Conservation (phyloP, 1,140 invertebrate genomes). For the Drosophila lacteicornis region DNA sequence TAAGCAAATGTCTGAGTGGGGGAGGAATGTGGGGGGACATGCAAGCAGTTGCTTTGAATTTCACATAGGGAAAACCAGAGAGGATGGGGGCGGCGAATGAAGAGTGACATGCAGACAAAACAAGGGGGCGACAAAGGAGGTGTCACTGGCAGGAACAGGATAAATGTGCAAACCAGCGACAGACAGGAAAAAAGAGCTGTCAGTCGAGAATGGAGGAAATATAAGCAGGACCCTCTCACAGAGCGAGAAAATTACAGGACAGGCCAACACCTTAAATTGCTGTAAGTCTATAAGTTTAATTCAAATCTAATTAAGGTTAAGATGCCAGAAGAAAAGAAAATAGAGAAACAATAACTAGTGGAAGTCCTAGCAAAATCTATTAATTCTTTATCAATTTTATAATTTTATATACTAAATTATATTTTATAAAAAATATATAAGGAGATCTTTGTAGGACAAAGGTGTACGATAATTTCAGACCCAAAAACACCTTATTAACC, state of each 20-base stretch:
- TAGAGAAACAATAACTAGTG: too few relatives aligned
- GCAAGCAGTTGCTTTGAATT: conserved; percentile 80
- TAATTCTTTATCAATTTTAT: too few relatives aligned
- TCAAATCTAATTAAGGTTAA: background rate
- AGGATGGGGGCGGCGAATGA: conserved; percentile 55
- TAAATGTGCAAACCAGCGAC: conserved; percentile 81
- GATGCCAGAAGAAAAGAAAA: background rate
- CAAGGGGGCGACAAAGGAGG: conserved; percentile 76
- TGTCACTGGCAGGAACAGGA: conserved; percentile 81
- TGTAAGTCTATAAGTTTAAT: too few relatives aligned
- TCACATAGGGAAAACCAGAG: conserved; percentile 48
- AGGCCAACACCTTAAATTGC: background rate
- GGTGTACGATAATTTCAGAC: too few relatives aligned
- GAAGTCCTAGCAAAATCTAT: too few relatives aligned
- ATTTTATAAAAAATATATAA: too few relatives aligned
- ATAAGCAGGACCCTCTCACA: conserved; percentile 4
- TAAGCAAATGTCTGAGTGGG: conserved; percentile 49
- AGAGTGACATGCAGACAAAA: conserved; percentile 78
- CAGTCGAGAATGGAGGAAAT: conserved; percentile 28
- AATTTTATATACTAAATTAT: too few relatives aligned
- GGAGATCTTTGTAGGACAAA: too few relatives aligned
- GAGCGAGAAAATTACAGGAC: background rate
- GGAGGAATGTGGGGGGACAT: conserved; percentile 22
- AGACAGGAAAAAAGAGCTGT: conserved; percentile 75
- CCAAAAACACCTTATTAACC: too few relatives aligned